Evolutionary conservation across 1,140 invertebrate genomes (phyloP).

Genomic region (Potamilus streckersoni): DNA sequence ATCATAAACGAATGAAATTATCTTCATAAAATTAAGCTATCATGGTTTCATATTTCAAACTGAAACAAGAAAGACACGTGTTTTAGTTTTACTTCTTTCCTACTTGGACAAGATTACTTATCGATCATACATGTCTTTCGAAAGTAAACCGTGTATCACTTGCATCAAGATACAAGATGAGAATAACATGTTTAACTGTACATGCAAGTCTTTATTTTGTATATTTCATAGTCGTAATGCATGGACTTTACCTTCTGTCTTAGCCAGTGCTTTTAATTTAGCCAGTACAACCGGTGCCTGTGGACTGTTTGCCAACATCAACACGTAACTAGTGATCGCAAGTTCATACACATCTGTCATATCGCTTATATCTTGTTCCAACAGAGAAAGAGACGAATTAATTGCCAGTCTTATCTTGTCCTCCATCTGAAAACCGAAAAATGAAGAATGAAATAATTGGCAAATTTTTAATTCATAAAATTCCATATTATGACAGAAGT

Average conservation of each 20-base stretch:
- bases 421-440: background rate
- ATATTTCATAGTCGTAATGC: background rate
- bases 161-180: too few relatives aligned
- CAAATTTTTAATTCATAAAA: too few relatives aligned
- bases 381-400: background rate
- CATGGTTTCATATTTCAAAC: too few relatives aligned
- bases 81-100: too few relatives aligned
- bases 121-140: too few relatives aligned
- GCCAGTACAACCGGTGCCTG: slow-evolving; percentile 4
- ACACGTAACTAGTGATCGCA: slow-evolving; percentile 19
- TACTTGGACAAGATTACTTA: too few relatives aligned
- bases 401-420: slow-evolving; percentile 12
- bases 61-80: too few relatives aligned
- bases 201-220: background rate
- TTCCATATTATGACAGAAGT: too few relatives aligned
- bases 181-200: too few relatives aligned
- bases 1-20: too few relatives aligned
- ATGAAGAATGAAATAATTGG: background rate
- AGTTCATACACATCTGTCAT: slow-evolving; percentile 29
- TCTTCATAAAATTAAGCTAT: too few relatives aligned
- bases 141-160: too few relatives aligned
- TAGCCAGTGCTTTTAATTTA: slow-evolving; percentile 21
- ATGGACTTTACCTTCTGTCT: slow-evolving; percentile 15
- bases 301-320: slow-evolving; percentile 11
- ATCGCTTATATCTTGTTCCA: slow-evolving; percentile 13